Evolutionary conservation across 2,888 invertebrate species (phyloP).

Genomic region (Thumatha senex): DNA sequence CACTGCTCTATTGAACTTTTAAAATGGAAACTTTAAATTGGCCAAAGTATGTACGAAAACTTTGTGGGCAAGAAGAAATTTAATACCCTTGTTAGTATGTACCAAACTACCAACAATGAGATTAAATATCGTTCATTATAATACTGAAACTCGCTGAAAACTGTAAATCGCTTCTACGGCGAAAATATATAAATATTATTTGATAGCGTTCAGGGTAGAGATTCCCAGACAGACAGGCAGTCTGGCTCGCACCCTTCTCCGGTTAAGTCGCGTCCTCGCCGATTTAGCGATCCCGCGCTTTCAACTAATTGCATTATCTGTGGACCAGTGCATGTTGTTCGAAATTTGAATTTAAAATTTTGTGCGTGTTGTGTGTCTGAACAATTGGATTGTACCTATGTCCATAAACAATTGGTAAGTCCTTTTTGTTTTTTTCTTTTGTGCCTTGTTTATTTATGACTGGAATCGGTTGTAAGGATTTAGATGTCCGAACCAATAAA

Average conservation of each 20-base stretch:
- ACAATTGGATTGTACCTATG: conserved; percentile 32
- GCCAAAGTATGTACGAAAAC: too few relatives aligned
- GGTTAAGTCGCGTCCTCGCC: conserved; percentile 22
- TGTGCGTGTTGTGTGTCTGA: conserved; percentile 24
- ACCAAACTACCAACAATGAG: too few relatives aligned
- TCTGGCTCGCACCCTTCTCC: conserved; percentile 30
- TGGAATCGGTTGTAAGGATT: conserved; percentile 18
- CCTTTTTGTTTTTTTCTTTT: conserved; percentile 8
- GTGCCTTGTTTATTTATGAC: conserved; percentile 12
- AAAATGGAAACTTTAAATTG: too few relatives aligned
- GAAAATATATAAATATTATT: too few relatives aligned
- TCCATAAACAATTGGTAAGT: conserved; percentile 25
- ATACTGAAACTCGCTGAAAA: not conserved
- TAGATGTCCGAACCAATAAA: not conserved
- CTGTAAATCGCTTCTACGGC: not conserved
- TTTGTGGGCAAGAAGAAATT: too few relatives aligned
- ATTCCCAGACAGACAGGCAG: conserved; percentile 22
- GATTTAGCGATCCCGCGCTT: conserved; percentile 34
- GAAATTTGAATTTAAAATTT: conserved; percentile 25
- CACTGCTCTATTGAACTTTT: too few relatives aligned
- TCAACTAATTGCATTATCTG: conserved; percentile 17
- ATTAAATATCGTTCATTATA: not conserved
- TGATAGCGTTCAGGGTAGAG: conserved; percentile 5
- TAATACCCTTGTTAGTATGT: too few relatives aligned
- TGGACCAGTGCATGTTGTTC: conserved; percentile 22